Percentiles rank a stretch among this genome's conserved stretches.
Conservation (phyloP, 2,797 vertebrate genomes). For the Cephalopachus bancanus region DNA sequence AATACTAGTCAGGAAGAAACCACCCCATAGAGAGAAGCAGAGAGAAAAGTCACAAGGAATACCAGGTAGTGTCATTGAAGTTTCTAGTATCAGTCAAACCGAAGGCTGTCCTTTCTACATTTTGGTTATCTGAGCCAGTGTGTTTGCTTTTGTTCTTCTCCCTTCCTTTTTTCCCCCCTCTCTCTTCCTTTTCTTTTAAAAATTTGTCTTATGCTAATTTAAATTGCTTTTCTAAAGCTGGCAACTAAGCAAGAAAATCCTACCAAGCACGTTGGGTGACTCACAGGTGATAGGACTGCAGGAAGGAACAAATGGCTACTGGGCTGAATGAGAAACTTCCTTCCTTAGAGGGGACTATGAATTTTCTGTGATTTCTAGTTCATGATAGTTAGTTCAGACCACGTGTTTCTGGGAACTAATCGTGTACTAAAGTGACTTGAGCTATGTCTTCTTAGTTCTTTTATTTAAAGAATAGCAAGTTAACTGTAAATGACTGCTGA, state of each 20-base stretch:
- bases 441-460: constrained; percentile 20
- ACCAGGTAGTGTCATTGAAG: not conserved
- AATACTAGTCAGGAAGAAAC: not conserved
- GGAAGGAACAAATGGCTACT: not conserved
- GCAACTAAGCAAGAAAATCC: not conserved
- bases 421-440: constrained; percentile 2
- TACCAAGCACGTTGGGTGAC: not conserved
- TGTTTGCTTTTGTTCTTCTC: not conserved
- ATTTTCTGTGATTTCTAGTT: not conserved
- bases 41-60: not conserved
- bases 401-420: not conserved
- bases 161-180: not conserved
- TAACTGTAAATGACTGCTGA: not conserved
- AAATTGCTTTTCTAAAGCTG: not conserved
- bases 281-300: not conserved
- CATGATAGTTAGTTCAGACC: not conserved
- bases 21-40: not conserved
- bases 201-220: not conserved
- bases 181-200: not conserved
- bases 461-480: not conserved
- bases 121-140: not conserved
- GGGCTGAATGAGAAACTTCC: not conserved
- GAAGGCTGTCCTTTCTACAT: not conserved
- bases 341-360: not conserved
- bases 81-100: not conserved